phyloP scores from a whole-genome alignment of 2,888 invertebrate species.

The Leptogaster cylindrica region DNA sequence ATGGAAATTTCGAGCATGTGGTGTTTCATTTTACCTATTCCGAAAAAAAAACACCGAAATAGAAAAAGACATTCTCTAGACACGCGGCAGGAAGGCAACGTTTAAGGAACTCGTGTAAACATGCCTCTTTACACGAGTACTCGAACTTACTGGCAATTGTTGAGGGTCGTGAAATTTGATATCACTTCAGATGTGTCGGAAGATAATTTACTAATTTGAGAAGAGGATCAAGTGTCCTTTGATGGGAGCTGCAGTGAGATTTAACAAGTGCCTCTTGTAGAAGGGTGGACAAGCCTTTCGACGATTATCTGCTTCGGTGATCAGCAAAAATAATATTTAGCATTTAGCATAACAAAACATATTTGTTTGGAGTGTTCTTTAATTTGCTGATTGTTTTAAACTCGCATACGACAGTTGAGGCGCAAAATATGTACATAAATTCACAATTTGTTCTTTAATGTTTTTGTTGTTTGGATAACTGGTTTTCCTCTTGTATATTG shows the following conservation, averaged over 20 bases:
- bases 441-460: too few relatives aligned
- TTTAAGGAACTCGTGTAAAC: slow-evolving; percentile 29
- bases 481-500: too few relatives aligned
- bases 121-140: slow-evolving; percentile 21
- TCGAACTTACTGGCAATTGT: slow-evolving; percentile 1
- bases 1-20: slow-evolving; percentile 27
- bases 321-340: too few relatives aligned
- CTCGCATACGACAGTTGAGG: too few relatives aligned
- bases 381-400: too few relatives aligned
- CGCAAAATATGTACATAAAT: too few relatives aligned
- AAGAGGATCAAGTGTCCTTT: slow-evolving; percentile 26
- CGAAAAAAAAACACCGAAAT: too few relatives aligned
- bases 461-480: too few relatives aligned
- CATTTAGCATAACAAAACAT: too few relatives aligned
- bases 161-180: slow-evolving; percentile 30
- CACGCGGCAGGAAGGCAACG: slow-evolving; percentile 11
- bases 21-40: slow-evolving; percentile 7
- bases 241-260: not conserved
- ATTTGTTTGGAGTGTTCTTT: too few relatives aligned
- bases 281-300: not conserved
- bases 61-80: not conserved
- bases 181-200: slow-evolving; percentile 10
- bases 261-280: not conserved
- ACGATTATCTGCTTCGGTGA: too few relatives aligned
- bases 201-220: slow-evolving; percentile 21